These are phyloP conservation scores for Arothron firmamentum DNA, from an alignment of 2,113 vertebrate species.

Conservation along the genomic window DNA sequence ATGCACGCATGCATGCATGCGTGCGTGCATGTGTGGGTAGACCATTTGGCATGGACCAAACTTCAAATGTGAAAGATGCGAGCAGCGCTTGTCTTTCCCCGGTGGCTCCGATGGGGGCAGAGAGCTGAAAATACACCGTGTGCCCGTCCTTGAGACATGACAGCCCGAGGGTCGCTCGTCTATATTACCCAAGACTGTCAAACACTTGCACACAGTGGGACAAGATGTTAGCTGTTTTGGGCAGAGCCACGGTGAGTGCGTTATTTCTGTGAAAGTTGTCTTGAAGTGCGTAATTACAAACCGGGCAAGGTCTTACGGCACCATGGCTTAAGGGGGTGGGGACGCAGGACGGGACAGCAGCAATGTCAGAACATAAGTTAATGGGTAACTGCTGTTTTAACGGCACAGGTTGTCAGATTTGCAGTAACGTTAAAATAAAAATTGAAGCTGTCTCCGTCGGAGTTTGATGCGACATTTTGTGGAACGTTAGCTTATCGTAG, in stretches of 20 bases:
- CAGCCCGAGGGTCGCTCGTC: conserved; percentile 42
- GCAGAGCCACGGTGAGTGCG: conserved; percentile 81
- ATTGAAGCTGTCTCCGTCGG: no score
- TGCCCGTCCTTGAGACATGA: conserved; percentile 70
- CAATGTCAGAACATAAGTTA: conserved; percentile 8
- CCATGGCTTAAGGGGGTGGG: conserved; percentile 37
- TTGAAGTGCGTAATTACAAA: conserved; percentile 10
- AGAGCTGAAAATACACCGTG: conserved; percentile 37
- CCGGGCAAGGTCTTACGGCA: conserved; percentile 5
- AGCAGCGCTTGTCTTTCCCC: conserved; percentile 26
- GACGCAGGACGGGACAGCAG: conserved; percentile 17
- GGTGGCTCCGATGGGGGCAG: conserved; percentile 37
- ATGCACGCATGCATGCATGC: no score
- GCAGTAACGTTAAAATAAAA: accelerated
- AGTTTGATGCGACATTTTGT: background rate
- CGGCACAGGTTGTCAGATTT: background rate
- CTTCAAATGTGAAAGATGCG: background rate
- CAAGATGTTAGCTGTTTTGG: conserved; percentile 79
- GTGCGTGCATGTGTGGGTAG: no score
- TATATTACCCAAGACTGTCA: conserved; percentile 34
- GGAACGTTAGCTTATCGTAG: conserved; percentile 30
- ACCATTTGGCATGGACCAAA: no score
- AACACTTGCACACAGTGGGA: conserved; percentile 26
- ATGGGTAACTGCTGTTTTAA: background rate
- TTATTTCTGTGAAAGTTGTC: background rate